Evolutionary conservation across 2,797 vertebrate species (phyloP).

Genomic region (Epinephelus awoara): DNA sequence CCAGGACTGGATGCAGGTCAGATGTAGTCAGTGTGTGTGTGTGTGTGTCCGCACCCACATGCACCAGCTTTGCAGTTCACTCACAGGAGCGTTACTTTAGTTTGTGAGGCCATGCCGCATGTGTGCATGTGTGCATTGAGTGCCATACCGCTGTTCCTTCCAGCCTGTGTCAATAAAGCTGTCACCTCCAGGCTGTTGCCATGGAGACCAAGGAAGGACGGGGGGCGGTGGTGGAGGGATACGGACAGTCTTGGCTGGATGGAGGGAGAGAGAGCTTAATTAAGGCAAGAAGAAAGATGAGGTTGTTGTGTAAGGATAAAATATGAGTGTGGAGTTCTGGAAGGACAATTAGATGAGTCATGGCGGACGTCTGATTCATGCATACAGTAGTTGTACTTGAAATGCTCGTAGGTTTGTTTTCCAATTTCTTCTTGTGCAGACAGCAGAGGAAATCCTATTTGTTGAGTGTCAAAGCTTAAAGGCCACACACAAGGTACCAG

Average conservation of each 20-base stretch:
- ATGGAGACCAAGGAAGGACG: slow-evolving; percentile 16
- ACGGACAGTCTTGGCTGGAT: not conserved
- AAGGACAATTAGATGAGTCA: not conserved
- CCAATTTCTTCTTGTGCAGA: not conserved
- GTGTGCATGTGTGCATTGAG: not conserved
- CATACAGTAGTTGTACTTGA: not conserved
- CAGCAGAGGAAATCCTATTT: not conserved
- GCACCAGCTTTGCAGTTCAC: not conserved
- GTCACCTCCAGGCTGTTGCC: slow-evolving; percentile 67
- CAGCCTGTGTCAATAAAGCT: slow-evolving; percentile 55
- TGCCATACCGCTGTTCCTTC: slow-evolving; percentile 16
- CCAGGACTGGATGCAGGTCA: slow-evolving; percentile 38
- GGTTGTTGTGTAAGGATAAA: not conserved
- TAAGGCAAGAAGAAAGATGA: not conserved
- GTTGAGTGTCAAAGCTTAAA: not conserved
- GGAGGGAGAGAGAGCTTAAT: not conserved
- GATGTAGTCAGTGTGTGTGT: not conserved
- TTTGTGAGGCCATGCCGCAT: slow-evolving; percentile 3
- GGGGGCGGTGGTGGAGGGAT: no score
- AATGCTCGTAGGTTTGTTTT: not conserved
- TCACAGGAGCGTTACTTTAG: not conserved
- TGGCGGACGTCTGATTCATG: not conserved
- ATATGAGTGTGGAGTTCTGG: not conserved
- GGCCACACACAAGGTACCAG: not conserved
- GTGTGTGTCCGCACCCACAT: not conserved